Evolutionary conservation across 2,888 invertebrate species (phyloP).

Genomic region (Drosophila neotestacea): DNA sequence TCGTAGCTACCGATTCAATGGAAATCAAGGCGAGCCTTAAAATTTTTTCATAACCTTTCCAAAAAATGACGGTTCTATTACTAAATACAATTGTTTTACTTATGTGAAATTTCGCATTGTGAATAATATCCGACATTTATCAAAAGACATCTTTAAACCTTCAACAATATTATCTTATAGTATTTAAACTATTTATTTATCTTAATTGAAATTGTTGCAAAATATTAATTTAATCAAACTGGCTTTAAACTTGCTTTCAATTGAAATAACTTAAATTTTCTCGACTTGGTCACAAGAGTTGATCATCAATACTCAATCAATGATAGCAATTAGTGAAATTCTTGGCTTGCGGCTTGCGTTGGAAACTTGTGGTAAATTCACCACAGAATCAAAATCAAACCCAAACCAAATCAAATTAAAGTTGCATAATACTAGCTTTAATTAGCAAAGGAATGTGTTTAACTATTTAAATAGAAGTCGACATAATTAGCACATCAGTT

Average conservation of each 20-base stretch:
- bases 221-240: too few species aligned
- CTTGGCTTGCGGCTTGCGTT: neutral
- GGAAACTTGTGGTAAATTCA: neutral
- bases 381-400: slow-evolving; percentile 9
- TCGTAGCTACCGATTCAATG: neutral
- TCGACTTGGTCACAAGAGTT: neutral
- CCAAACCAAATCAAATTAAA: neutral
- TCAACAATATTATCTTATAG: too few species aligned
- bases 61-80: too few species aligned
- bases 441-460: neutral
- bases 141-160: too few species aligned
- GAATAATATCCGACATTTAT: too few species aligned
- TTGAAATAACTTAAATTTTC: neutral
- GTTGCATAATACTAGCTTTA: neutral
- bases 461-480: neutral
- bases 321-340: neutral
- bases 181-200: too few species aligned
- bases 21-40: neutral
- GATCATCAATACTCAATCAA: neutral
- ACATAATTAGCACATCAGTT: slow-evolving; percentile 21
- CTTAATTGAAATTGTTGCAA: too few species aligned
- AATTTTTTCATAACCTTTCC: too few species aligned
- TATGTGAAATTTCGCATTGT: too few species aligned
- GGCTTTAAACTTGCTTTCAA: neutral
- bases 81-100: too few species aligned